These are phyloP conservation scores for Drosophila paramelanica DNA, from an alignment of 2,888 invertebrate species.

Conservation along the genomic window DNA sequence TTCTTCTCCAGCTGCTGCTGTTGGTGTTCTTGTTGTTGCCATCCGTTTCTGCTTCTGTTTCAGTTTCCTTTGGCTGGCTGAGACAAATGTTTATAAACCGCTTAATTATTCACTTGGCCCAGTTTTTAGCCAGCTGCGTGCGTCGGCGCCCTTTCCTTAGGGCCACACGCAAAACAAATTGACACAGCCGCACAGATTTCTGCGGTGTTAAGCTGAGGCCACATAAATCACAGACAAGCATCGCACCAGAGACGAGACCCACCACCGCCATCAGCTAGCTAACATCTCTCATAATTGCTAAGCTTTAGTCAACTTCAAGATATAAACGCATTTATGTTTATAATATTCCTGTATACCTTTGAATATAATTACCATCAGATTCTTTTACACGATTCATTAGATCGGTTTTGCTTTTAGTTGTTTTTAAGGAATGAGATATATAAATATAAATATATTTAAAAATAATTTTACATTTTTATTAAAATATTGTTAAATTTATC, in stretches of 20 bases:
- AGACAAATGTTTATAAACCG: conserved; percentile 81
- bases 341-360: not conserved
- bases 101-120: conserved; percentile 81
- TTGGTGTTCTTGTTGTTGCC: not conserved
- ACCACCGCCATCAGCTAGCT: not conserved
- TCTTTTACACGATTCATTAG: too few species aligned
- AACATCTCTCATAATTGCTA: conserved; percentile 38
- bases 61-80: conserved; percentile 41
- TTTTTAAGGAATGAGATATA: too few species aligned
- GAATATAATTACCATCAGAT: too few species aligned
- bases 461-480: too few species aligned
- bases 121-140: conserved; percentile 58
- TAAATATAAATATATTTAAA: too few species aligned
- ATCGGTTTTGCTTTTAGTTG: too few species aligned
- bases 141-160: conserved; percentile 27
- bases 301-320: not conserved
- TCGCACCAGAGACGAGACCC: conserved; percentile 7
- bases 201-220: conserved; percentile 73
- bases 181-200: conserved; percentile 75
- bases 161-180: conserved; percentile 72
- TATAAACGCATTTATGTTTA: not conserved
- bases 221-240: conserved; percentile 65
- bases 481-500: too few species aligned
- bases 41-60: conserved; percentile 8
- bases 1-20: conserved; percentile 1